Base-by-base conservation (phyloP, 2,113 vertebrate species). In the Malurus cyaneus region DNA sequence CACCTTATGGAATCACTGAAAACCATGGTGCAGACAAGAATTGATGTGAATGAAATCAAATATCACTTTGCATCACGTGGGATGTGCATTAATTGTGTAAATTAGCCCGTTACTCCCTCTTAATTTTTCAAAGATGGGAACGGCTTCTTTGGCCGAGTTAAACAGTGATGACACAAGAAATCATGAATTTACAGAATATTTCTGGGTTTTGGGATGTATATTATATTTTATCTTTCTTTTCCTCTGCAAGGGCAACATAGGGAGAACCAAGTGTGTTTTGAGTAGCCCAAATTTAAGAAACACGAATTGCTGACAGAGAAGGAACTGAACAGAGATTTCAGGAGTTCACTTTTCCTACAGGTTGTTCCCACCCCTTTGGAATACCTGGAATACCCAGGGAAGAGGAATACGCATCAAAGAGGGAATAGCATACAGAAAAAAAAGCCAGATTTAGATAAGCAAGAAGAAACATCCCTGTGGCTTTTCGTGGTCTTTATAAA, bases 311-410 rank as follows among this genome's bases (percentile, higher is more conserved):
- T 80, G 47, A 44, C 50, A 31, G 18, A 44, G 34, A 52, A 73
- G 16, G 24, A 65, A 46, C 29, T 41, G 15, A 25, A 21, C 6
- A 76, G 34, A 41, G 11, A 11, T 31, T 52, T 71, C 8, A 42
- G 29, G 24, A 56, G 17, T 6, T 56, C 1, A 0, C 5, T 62
- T 67, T 72, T 53, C 9, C 23, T 74, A 12, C 4, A 34, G 7
- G 15, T 62, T 11, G 12, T 31, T 77, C 42, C 54, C 26, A 54
- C 17, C 10, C 2, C 0, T 31, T 26, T 42, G 19, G 60, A 93
- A 59, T 7, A 29, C 25, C 21, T 32, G 29, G 28, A 57, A 54
- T 32, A n/a, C 50, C 41, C 61, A n/a, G 34, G 44, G 18, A 36
- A 10, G 20, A 52, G 14, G 12, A 57, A 39, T 39, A 36, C 7